Base-by-base conservation (phyloP, 2,888 invertebrate genomes). In the Cataglyphis albicans region DNA sequence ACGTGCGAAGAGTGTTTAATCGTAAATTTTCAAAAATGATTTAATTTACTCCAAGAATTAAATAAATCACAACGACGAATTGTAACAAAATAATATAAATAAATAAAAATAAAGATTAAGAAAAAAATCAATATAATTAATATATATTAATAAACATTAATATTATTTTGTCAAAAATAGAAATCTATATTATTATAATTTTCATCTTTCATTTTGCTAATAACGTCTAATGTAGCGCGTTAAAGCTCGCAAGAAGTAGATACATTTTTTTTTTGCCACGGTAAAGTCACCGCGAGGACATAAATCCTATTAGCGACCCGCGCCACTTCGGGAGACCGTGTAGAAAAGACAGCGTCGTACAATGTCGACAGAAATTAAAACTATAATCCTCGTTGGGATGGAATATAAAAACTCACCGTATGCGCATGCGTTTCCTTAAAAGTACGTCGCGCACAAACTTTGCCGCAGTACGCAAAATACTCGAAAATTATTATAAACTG, bases 291-390 rank as follows among this genome's bases (percentile, higher is more conserved):
- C 18, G 38, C 52, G 7, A 6, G 15, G 57, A 78, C n/a, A 57
- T 41, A 57, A 38, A 78, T 76, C 29, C 68, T 68, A 57, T 76
- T 68, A 76, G 55, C 41, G 15, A 29, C 67, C 38, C 29, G 15
- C 38, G 25, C n/a, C 35, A 29, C n/a, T 41, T 57, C 29, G 9
- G 38, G 10, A 57, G 25, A 25, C 15, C 41, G 65, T 15, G 41
- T 65, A 44, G 52, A 55, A 35, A 25, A 74, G n/a, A 57, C 38
- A n/a, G 5, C 21, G 35, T 35, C 25, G 55, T n/a, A 65, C 25
- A 25, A 38, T 70, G 78, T 80, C 55, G 67, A 61, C 78, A 80
- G 38, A 80, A 70, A 80, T 80, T 80, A 70, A 70, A 80, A 48
- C 29, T 35, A 48, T 78, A 70, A 78, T 78, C 78, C 55, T 44